Conservation (phyloP, 2,888 invertebrate species). For the Cremastobaeus sp. region DNA sequence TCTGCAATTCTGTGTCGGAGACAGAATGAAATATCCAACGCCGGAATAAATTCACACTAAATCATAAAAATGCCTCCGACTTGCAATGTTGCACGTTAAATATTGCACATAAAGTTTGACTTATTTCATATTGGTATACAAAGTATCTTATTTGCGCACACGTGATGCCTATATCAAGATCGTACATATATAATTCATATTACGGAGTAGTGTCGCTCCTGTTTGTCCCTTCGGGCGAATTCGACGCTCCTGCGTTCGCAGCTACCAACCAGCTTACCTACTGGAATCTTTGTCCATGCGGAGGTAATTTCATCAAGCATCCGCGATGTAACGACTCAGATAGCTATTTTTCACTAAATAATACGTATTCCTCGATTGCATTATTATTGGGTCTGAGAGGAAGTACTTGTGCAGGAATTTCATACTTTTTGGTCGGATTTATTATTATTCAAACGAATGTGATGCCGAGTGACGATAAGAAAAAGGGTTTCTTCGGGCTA, state of each 20-base stretch:
- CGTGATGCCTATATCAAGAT: slow-evolving; percentile 52
- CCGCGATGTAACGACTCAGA: slow-evolving; percentile 46
- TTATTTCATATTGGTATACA: slow-evolving; percentile 5
- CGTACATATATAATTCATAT: slow-evolving; percentile 48
- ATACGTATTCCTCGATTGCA: slow-evolving; percentile 32
- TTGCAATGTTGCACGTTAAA: neutral
- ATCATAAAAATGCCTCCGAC: neutral
- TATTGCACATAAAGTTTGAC: slow-evolving; percentile 2
- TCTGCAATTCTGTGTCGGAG: too few relatives aligned
- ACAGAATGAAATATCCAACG: slow-evolving; percentile 25
- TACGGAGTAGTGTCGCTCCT: slow-evolving; percentile 45
- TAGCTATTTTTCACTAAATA: slow-evolving; percentile 43
- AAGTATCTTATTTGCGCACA: slow-evolving; percentile 18
- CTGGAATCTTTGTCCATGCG: slow-evolving; percentile 16
- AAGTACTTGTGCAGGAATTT: slow-evolving; percentile 12
- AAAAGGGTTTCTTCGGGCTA: too few relatives aligned
- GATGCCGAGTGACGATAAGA: too few relatives aligned
- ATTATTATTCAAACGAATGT: slow-evolving; percentile 16
- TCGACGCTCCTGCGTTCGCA: slow-evolving; percentile 31
- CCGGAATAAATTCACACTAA: neutral
- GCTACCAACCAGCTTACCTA: slow-evolving; percentile 45
- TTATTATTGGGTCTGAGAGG: slow-evolving; percentile 16
- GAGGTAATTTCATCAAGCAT: slow-evolving; percentile 42
- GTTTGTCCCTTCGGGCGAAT: slow-evolving; percentile 58
- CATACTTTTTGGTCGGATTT: slow-evolving; percentile 14